These are phyloP conservation scores for Harpagifer antarcticus DNA, from an alignment of 2,797 vertebrate species.

Conservation along the genomic window DNA sequence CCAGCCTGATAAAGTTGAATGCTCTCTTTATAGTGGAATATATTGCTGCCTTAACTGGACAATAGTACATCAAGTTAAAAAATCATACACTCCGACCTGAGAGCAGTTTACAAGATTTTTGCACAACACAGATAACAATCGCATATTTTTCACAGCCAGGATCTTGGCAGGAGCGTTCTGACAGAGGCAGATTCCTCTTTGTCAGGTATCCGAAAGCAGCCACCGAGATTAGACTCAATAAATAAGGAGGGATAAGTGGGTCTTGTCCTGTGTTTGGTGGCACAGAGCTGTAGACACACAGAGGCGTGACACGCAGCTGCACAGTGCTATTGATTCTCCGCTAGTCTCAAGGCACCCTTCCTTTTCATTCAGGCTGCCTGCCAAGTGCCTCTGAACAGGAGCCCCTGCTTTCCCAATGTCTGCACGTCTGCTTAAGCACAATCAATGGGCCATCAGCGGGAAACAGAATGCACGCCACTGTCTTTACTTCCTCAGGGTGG, in stretches of 20 bases:
- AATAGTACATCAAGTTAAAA: slow-evolving; percentile 46
- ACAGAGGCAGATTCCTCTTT: slow-evolving; percentile 60
- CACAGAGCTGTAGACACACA: slow-evolving; percentile 75
- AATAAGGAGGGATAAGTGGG: slow-evolving; percentile 79
- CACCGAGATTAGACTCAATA: slow-evolving; percentile 76
- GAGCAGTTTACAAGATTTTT: slow-evolving; percentile 25
- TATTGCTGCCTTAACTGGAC: slow-evolving; percentile 33
- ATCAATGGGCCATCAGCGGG: slow-evolving; percentile 84
- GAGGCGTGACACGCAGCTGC: slow-evolving; percentile 83
- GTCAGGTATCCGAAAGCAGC: slow-evolving; percentile 61
- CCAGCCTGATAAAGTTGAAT: slow-evolving; percentile 48
- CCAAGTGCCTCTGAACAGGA: slow-evolving; percentile 83
- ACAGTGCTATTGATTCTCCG: slow-evolving; percentile 83
- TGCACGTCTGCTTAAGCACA: slow-evolving; percentile 86
- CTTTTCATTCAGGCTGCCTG: slow-evolving; percentile 81
- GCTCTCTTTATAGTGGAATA: slow-evolving; percentile 47
- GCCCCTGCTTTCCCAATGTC: slow-evolving; percentile 81
- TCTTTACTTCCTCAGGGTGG: slow-evolving; percentile 77
- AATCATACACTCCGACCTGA: slow-evolving; percentile 21
- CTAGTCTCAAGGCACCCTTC: slow-evolving; percentile 81
- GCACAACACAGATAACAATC: slow-evolving; percentile 48
- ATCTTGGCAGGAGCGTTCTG: slow-evolving; percentile 43
- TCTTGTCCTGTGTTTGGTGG: slow-evolving; percentile 81
- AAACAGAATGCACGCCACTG: slow-evolving; percentile 73
- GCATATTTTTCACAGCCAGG: slow-evolving; percentile 48